Evolutionary conservation across 2,888 invertebrate genomes (phyloP), one percentile per base, ranked within the genome.

Genomic region (Lochmaea capreae): DNA sequence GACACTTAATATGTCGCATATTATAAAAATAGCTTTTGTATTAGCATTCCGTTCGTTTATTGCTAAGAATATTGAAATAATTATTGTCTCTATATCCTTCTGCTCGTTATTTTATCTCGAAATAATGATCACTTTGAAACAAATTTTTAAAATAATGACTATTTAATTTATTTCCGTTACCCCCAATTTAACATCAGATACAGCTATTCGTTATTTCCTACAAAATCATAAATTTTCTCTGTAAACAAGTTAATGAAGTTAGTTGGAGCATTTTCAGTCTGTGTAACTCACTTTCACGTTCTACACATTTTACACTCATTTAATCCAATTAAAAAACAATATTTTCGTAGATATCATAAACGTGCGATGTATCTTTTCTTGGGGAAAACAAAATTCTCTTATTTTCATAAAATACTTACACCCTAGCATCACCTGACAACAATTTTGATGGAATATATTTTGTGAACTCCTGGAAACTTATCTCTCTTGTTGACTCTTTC

Each of bases 321-420:
- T 73, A 75, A 77, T 73, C 77, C 52, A 73, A 75, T 77, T 72
- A 71, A 63, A 73, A 68, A 76, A 75, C 63, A 71, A 69, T 67
- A 73, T 77, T 74, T 58, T 10, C 18, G 62, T 3, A 57, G 22
- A 14, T 11, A 22, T 57, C 58, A 22, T 22, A 4, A 57, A 10
- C 22, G 18, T 12, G 16, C 16, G 16, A 22, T 11, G 4, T 16
- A 57, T 16, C 22, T n/a, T 57, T 39, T 39, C 33, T 39, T 39
- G 33, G 33, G 33, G 33, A 39, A 8, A 39, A 39, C 33, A 39
- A 39, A 39, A 39, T 8, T 33, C 33, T 33, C 26, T 22, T 22
- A 22, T 22, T 22, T 22, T 22, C 22, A 22, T 22, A 3, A 22
- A 22, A 22, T 22, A 2, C 22, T 22, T 3, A 3, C 22, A 22